A percentile compares a stretch with the other conserved stretches of the same genome.
These are phyloP conservation scores for Austrofundulus limnaeus DNA, from an alignment of 2,113 vertebrate species.

Conservation along the genomic window DNA sequence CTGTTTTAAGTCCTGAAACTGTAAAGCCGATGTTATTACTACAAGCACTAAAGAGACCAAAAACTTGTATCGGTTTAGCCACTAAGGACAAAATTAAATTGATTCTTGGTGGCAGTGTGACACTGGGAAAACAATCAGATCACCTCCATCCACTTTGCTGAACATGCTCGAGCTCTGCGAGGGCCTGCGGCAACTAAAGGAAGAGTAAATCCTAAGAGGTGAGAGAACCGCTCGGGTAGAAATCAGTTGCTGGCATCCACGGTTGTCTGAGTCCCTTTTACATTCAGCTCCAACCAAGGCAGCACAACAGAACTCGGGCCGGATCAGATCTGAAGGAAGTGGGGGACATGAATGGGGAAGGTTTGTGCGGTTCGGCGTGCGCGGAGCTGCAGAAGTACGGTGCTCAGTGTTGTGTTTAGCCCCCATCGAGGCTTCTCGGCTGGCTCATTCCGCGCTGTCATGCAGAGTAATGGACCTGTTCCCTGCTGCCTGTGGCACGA, in stretches of 20 bases:
- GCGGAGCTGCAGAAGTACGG: conserved; percentile 48
- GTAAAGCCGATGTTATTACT: conserved; percentile 30
- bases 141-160: conserved; percentile 34
- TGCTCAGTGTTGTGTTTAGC: conserved; percentile 56
- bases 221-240: conserved; percentile 19
- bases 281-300: conserved; percentile 36
- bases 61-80: conserved; percentile 35
- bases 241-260: conserved; percentile 46
- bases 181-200: conserved; percentile 40
- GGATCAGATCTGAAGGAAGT: conserved; percentile 45
- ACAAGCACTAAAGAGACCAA: conserved; percentile 39
- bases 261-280: conserved; percentile 39
- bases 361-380: conserved; percentile 27
- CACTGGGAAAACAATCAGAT: conserved; percentile 44
- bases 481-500: conserved; percentile 53
- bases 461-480: conserved; percentile 65
- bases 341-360: conserved; percentile 36
- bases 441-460: conserved; percentile 67
- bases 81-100: conserved; percentile 55
- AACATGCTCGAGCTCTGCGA: conserved; percentile 34
- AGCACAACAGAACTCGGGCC: conserved; percentile 41
- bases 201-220: conserved; percentile 34
- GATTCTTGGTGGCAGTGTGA: conserved; percentile 49
- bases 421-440: conserved; percentile 48
- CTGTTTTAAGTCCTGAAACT: conserved; percentile 13